Percentiles rank a stretch among this genome's conserved stretches.
These are phyloP conservation scores for Andrena bucephala DNA, from an alignment of 2,888 invertebrate genomes.

Conservation along the genomic window DNA sequence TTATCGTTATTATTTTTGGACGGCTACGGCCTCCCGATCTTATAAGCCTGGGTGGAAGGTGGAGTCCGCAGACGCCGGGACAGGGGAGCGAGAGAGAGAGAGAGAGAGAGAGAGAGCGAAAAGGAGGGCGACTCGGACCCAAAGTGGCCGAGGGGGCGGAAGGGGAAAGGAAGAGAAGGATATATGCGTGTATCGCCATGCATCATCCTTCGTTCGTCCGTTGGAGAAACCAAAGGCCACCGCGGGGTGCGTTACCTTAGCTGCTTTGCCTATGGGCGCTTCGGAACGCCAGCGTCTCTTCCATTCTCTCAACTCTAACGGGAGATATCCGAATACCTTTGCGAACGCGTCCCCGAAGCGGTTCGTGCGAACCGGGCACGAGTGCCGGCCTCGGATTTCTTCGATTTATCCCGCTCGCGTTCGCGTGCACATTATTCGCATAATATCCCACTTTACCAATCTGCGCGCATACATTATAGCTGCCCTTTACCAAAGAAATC, in stretches of 20 bases:
- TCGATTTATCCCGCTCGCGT: too few species aligned
- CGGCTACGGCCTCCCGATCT: conserved; percentile 69
- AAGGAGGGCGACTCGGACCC: conserved; percentile 44
- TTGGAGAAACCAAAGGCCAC: conserved; percentile 83
- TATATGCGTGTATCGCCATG: conserved; percentile 84
- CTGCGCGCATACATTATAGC: too few species aligned
- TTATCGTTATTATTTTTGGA: conserved; percentile 80
- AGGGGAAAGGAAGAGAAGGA: conserved; percentile 69
- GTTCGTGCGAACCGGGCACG: conserved; percentile 14
- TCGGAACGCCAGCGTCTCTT: conserved; percentile 55
- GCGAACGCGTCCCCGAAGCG: neutral
- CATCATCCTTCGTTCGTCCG: conserved; percentile 83
- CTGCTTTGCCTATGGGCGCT: conserved; percentile 78
- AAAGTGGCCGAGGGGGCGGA: conserved; percentile 17
- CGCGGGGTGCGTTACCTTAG: conserved; percentile 83
- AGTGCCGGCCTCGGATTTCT: too few species aligned
- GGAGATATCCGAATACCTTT: conserved; percentile 2
- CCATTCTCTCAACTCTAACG: neutral
- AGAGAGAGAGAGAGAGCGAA: conserved; percentile 29
- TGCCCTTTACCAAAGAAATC: too few species aligned
- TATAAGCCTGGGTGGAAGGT: conserved; percentile 74
- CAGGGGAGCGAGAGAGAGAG: conserved; percentile 33
- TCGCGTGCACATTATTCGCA: too few species aligned
- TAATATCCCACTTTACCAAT: too few species aligned
- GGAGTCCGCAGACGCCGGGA: conserved; percentile 71